Evolutionary conservation across 2,888 invertebrate genomes (phyloP), one percentile per base, ranked within the genome.

Genomic region (Campoletis raptor): DNA sequence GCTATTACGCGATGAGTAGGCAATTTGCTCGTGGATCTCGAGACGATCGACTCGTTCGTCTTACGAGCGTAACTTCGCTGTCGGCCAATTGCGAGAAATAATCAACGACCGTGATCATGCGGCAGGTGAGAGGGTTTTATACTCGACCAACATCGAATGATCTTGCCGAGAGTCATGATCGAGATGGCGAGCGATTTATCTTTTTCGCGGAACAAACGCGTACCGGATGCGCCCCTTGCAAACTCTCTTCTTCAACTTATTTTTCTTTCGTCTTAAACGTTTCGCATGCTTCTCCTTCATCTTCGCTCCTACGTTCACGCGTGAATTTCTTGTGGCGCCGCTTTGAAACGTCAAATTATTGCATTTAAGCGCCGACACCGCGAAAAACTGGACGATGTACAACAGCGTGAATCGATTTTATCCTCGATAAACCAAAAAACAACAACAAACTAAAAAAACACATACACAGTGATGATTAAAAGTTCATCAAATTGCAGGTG

Each of bases 1-100:
- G 92, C 92, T 93, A 94, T 94, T 93, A 93, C 92, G 90, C 92
- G 93, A 92, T 91, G 92, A 92, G 92, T 91, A 90, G 93, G 92
- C 91, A 94, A 94, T 93, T 94, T 93, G 91, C 91, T 88, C 66
- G 54, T 57, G 67, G 92, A 91, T 92, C 90, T 69, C 61, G 89
- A 69, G 87, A 89, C 88, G 89, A 90, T 90, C 90, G 88, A 80
- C 87, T 87, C 81, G 73, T 74, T 40, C 81, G 74, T 64, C 36
- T 37, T 42, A 24, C 67, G 80, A 78, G 42, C 86, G 86, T 87
- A 89, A 88, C 87, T 88, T 87, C 61, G 91, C 87, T 89, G 89
- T 86, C 89, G 91, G 90, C 90, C 91, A 90, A 93, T 92, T 90
- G 92, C n/a, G 81, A 89, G 92, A 92, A 93, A 94, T 94, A 94